Evolutionary conservation across 1,140 invertebrate species (phyloP).

Genomic region (Chrysoperla carnea): DNA sequence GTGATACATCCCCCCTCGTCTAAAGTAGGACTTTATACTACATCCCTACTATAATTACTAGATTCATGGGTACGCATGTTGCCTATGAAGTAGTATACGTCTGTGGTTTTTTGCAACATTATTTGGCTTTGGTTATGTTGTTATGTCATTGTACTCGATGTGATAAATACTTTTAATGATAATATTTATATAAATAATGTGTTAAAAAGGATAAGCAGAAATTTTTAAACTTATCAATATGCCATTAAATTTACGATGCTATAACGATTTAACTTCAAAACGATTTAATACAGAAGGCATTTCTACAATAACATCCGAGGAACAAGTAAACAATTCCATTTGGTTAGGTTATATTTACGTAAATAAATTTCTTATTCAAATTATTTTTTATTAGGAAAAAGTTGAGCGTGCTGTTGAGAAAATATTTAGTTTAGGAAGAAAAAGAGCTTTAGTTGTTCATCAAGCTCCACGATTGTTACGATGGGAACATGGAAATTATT

Average conservation of each 20-base stretch:
- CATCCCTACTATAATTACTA: too few relatives aligned
- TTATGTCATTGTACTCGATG: not conserved
- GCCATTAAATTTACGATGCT: not conserved
- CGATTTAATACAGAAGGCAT: slow-evolving; percentile 26
- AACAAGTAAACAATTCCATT: slow-evolving; percentile 27
- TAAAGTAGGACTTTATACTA: too few relatives aligned
- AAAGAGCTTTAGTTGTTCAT: slow-evolving; percentile 29
- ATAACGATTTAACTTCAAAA: slow-evolving; percentile 6
- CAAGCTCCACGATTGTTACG: slow-evolving; percentile 40
- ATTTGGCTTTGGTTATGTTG: too few relatives aligned
- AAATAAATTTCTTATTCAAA: slow-evolving; percentile 3
- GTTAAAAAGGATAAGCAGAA: not conserved
- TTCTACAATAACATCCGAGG: slow-evolving; percentile 30
- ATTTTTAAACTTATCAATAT: not conserved
- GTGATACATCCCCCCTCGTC: too few relatives aligned
- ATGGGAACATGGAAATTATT: slow-evolving; percentile 43
- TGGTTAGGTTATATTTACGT: not conserved
- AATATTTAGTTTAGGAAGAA: slow-evolving; percentile 40
- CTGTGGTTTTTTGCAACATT: too few relatives aligned
- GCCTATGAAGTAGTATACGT: too few relatives aligned
- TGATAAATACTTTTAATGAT: not conserved
- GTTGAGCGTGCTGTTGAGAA: slow-evolving; percentile 45
- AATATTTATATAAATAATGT: slow-evolving; percentile 1
- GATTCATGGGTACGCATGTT: too few relatives aligned
- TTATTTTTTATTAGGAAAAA: slow-evolving; percentile 32